phyloP scores from a whole-genome alignment of 2,113 vertebrate genomes.

The Campylomormyrus numenius region DNA sequence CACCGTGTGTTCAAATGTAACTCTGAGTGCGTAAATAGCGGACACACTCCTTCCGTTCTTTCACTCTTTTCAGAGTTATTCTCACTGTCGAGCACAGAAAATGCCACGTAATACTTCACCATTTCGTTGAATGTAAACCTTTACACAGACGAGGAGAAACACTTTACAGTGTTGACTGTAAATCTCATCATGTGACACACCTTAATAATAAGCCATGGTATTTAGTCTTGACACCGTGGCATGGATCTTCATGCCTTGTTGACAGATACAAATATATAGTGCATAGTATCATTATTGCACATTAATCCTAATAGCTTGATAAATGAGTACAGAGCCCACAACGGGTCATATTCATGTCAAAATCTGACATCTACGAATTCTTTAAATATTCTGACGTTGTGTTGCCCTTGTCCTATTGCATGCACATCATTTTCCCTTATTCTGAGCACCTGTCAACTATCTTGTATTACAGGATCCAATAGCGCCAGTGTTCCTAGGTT shows the following conservation, averaged over 20 bases:
- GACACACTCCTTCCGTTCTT: neutral
- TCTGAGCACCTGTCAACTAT: neutral
- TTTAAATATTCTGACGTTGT: neutral
- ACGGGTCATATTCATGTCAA: neutral
- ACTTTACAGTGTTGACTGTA: neutral
- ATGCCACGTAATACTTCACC: neutral
- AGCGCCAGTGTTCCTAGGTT: neutral
- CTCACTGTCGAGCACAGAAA: neutral
- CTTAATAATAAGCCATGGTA: neutral
- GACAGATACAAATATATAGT: neutral
- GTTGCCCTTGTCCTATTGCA: neutral
- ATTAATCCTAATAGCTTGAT: neutral
- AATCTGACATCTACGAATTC: neutral
- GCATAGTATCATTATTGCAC: neutral
- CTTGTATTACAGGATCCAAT: neutral
- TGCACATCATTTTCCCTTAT: neutral
- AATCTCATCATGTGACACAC: neutral
- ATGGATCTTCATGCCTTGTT: neutral
- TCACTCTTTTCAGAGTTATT: neutral
- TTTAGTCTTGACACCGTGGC: neutral
- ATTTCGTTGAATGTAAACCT: neutral
- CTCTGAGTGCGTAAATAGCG: neutral
- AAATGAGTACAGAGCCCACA: neutral
- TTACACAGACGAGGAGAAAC: neutral
- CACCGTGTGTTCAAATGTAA: neutral